Percentiles rank a stretch among this genome's conserved stretches.
Evolutionary conservation across 2,888 invertebrate species (phyloP).

Genomic region (Catotricha subobsoleta): DNA sequence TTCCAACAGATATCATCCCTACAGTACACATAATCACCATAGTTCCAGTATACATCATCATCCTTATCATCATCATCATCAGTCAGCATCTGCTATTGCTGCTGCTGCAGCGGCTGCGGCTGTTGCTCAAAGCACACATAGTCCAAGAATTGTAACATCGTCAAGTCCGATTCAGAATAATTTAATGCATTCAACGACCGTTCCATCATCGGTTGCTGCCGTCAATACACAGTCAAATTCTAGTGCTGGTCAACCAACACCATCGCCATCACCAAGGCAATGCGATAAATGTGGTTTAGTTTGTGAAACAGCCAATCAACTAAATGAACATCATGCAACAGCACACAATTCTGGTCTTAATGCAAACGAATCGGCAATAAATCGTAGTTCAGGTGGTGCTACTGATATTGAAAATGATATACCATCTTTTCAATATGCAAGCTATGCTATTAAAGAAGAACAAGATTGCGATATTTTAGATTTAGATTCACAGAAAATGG

Average conservation of each 20-base stretch:
- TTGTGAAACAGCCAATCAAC: constrained; percentile 52
- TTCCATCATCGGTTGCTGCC: constrained; percentile 49
- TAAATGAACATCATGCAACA: constrained; percentile 55
- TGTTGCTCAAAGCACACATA: constrained; percentile 10
- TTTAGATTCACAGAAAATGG: constrained; percentile 77
- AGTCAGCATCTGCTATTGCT: background rate
- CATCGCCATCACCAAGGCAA: constrained; percentile 53
- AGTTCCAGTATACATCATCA: background rate
- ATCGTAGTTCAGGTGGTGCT: constrained; percentile 8
- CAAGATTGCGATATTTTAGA: constrained; percentile 53
- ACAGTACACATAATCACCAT: constrained; percentile 10
- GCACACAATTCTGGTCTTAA: constrained; percentile 36
- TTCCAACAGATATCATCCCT: constrained; percentile 14
- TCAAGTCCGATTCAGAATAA: constrained; percentile 29
- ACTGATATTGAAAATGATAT: constrained; percentile 11
- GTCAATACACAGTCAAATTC: constrained; percentile 22
- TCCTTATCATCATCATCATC: background rate
- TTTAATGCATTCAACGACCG: constrained; percentile 42
- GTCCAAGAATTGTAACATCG: constrained; percentile 29
- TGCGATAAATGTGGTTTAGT: constrained; percentile 73
- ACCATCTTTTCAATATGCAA: constrained; percentile 26
- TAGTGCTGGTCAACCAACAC: constrained; percentile 41
- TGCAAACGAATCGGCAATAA: constrained; percentile 9
- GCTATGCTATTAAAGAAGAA: constrained; percentile 38
- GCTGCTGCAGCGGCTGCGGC: background rate